phyloP scores from a whole-genome alignment of 2,797 vertebrate species.

The Alectoris magna region DNA sequence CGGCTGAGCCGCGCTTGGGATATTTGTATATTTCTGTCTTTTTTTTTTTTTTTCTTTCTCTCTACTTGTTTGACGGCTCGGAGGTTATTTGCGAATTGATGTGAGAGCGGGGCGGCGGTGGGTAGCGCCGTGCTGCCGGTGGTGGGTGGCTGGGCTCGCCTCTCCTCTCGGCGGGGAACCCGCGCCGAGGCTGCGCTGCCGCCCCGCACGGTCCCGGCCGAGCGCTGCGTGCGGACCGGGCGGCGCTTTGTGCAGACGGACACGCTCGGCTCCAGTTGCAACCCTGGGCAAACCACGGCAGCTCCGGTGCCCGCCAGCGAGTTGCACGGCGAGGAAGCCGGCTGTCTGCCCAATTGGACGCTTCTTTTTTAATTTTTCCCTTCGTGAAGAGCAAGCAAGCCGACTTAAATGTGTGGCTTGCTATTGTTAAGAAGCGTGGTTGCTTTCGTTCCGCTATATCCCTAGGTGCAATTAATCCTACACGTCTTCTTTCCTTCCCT shows the following conservation, averaged over 20 bases:
- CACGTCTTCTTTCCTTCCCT: conserved; percentile 23
- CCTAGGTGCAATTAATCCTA: neutral
- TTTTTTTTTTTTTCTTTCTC: neutral
- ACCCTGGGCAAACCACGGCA: neutral
- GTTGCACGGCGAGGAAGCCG: neutral
- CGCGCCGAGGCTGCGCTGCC: too few species aligned
- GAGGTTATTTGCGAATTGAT: too few species aligned
- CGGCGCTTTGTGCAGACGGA: neutral
- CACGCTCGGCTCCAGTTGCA: neutral
- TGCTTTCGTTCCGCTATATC: neutral
- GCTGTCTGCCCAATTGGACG: neutral
- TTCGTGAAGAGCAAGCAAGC: rapidly evolving
- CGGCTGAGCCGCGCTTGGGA: too few species aligned
- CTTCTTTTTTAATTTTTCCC: neutral
- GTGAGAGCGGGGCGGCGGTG: too few species aligned
- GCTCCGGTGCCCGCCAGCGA: neutral
- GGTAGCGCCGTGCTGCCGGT: neutral
- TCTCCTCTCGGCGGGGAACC: too few species aligned
- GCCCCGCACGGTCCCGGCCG: too few species aligned
- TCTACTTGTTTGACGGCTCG: neutral
- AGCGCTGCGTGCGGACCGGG: neutral
- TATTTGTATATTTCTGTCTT: too few species aligned
- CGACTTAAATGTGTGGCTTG: neutral
- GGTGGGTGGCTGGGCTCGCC: neutral
- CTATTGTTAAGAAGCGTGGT: neutral